These are phyloP conservation scores for Polypterus bichir DNA, from an alignment of 2,113 vertebrate genomes.

Conservation along the genomic window DNA sequence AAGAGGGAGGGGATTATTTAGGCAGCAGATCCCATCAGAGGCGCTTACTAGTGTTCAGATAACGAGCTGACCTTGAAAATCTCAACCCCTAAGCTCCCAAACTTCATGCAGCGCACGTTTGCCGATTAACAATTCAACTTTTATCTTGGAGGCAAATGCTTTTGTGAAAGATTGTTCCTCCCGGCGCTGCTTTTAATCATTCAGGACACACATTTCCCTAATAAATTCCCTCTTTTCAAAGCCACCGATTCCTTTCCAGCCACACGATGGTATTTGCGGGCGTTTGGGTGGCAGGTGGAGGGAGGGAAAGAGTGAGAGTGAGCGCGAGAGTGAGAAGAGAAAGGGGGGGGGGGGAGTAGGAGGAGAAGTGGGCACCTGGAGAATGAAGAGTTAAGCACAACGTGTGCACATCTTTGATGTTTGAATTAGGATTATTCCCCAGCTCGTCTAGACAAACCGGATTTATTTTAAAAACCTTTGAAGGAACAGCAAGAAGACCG, in stretches of 20 bases:
- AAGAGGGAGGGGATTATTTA: constrained; percentile 31
- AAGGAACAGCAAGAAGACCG: constrained; percentile 6
- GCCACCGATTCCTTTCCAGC: too few species aligned
- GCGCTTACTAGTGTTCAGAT: constrained; percentile 13
- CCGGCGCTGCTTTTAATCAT: constrained; percentile 15
- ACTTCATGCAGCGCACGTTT: constrained; percentile 18
- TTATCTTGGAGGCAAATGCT: constrained; percentile 26
- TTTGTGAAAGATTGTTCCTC: constrained; percentile 23
- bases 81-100: constrained; percentile 13
- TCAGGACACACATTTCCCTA: constrained; percentile 6
- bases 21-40: constrained; percentile 21
- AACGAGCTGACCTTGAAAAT: constrained; percentile 18
- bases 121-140: constrained; percentile 25
- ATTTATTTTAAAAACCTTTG: constrained; percentile 14
- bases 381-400: too few species aligned
- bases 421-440: constrained; percentile 13
- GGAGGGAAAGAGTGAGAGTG: constrained; percentile 1
- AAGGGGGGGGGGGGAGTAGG: too few species aligned
- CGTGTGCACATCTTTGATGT: constrained; percentile 3
- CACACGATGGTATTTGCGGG: too few species aligned
- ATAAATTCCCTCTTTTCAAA: constrained; percentile 5
- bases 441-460: constrained; percentile 16
- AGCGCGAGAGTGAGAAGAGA: background rate
- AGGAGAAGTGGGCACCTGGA: too few species aligned
- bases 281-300: background rate